Percentiles rank a stretch among this genome's conserved stretches.
These are phyloP conservation scores for Amphilophus citrinellus DNA, from an alignment of 2,113 vertebrate genomes.

Conservation along the genomic window DNA sequence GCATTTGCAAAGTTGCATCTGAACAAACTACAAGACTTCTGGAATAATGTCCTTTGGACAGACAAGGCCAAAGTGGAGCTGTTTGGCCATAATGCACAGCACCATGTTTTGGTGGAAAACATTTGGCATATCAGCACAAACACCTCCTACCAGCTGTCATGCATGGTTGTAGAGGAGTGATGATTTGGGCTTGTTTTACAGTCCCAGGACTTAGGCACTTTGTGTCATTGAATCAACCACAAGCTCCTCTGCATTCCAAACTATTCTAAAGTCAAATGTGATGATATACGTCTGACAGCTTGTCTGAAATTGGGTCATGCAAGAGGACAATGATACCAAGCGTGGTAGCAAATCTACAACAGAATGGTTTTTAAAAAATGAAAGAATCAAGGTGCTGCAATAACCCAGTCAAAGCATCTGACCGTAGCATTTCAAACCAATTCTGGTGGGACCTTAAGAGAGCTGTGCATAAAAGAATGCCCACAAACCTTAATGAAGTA, in stretches of 20 bases:
- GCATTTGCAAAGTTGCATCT: background rate
- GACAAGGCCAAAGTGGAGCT: background rate
- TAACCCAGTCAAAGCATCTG: background rate
- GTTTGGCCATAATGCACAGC: background rate
- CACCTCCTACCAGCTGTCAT: background rate
- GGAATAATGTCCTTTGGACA: slow-evolving; percentile 1
- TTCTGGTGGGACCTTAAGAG: no score
- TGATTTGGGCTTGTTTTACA: background rate
- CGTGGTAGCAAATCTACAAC: background rate
- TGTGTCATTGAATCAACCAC: background rate
- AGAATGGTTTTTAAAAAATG: background rate
- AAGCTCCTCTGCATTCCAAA: background rate
- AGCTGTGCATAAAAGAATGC: no score
- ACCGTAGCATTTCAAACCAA: no score
- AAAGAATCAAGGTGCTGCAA: background rate
- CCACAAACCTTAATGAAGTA: background rate
- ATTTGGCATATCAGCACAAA: background rate
- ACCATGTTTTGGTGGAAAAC: background rate
- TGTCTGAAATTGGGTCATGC: background rate
- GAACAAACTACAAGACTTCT: background rate
- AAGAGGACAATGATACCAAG: background rate
- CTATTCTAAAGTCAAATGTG: background rate
- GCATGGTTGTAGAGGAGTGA: background rate
- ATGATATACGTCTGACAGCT: background rate
- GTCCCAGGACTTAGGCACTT: background rate